Percentiles rank a stretch among this genome's conserved stretches.
phyloP scores from a whole-genome alignment of 2,888 invertebrate species.

The Dynastes hyllus region DNA sequence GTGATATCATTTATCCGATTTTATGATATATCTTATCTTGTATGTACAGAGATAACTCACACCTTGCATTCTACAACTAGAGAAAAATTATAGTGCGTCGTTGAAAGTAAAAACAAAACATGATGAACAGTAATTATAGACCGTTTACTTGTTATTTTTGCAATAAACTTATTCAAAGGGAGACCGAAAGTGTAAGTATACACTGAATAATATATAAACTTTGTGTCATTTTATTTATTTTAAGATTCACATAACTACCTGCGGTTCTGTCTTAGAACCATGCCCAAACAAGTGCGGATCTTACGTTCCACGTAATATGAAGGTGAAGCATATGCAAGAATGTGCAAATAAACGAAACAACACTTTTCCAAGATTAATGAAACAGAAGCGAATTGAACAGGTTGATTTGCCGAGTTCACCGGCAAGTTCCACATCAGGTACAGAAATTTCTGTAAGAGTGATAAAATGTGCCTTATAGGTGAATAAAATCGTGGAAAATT shows the following conservation, averaged over 20 bases:
- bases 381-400: constrained; percentile 47
- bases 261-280: constrained; percentile 82
- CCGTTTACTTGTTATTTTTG: constrained; percentile 78
- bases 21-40: constrained; percentile 40
- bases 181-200: constrained; percentile 76
- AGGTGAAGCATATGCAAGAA: constrained; percentile 74
- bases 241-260: constrained; percentile 80
- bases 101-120: constrained; percentile 25
- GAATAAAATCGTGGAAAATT: no score
- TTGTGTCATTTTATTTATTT: constrained; percentile 44
- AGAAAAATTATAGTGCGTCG: constrained; percentile 25
- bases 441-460: background rate
- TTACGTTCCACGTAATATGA: constrained; percentile 79
- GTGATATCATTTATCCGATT: constrained; percentile 40
- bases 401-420: constrained; percentile 9
- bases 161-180: constrained; percentile 78
- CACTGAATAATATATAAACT: no score
- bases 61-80: constrained; percentile 44
- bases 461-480: background rate
- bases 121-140: constrained; percentile 43
- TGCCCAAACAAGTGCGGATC: constrained; percentile 82
- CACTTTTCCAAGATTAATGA: constrained; percentile 48
- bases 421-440: constrained; percentile 32
- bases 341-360: constrained; percentile 65
- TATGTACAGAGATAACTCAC: constrained; percentile 24